Evolutionary conservation across 2,113 vertebrate genomes (phyloP).

Genomic region (Aptenodytes patagonicus): DNA sequence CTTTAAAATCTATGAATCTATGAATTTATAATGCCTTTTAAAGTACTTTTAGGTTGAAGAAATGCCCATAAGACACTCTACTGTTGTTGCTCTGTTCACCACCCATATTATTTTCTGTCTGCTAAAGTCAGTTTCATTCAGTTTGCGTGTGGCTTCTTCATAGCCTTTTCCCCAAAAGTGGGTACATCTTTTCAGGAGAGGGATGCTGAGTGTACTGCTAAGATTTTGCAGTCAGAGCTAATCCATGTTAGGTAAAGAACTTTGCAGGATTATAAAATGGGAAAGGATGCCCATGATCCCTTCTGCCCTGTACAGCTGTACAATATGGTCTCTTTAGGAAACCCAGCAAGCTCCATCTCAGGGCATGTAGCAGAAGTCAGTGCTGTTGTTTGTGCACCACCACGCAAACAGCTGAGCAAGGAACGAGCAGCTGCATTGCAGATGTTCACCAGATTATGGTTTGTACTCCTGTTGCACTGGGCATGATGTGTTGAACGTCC

Average conservation of each 20-base stretch:
- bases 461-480: neutral
- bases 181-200: neutral
- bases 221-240: neutral
- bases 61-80: neutral
- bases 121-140: neutral
- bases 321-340: neutral
- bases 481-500: neutral
- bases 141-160: neutral
- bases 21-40: conserved; percentile 45
- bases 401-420: fast-evolving
- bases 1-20: conserved; percentile 34
- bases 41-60: conserved; percentile 14
- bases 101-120: neutral
- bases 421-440: fast-evolving
- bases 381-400: neutral
- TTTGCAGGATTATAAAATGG: neutral
- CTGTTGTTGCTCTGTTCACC: neutral
- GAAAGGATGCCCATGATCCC: neutral
- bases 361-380: neutral
- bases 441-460: neutral
- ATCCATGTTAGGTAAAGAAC: neutral
- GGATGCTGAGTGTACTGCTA: neutral
- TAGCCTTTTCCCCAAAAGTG: neutral
- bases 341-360: neutral
- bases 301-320: neutral